These are phyloP conservation scores for Brevimyrus niger DNA, from an alignment of 2,113 vertebrate genomes.

Conservation along the genomic window DNA sequence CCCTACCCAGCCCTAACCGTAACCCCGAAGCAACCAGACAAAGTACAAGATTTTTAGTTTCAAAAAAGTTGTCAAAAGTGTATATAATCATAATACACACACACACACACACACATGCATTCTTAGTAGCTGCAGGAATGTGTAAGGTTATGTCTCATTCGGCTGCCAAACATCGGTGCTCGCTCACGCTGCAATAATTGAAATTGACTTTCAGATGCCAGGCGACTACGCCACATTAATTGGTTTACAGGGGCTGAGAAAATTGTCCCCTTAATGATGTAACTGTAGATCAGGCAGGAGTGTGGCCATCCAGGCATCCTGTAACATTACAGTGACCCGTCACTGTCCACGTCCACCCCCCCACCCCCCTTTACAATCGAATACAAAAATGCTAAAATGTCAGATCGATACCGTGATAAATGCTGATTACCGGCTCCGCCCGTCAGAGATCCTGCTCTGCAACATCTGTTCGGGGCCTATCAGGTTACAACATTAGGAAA, in stretches of 20 bases:
- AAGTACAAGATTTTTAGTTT: no score
- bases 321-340: neutral
- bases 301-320: neutral
- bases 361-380: neutral
- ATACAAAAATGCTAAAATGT: slow-evolving; percentile 1
- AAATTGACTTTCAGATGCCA: slow-evolving; percentile 6
- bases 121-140: neutral
- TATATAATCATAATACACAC: neutral
- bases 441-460: neutral
- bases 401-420: slow-evolving; percentile 24
- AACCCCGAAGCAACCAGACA: no score
- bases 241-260: slow-evolving; percentile 13
- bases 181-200: slow-evolving; percentile 8
- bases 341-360: neutral
- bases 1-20: no score
- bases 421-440: slow-evolving; percentile 8
- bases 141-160: neutral
- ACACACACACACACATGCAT: neutral
- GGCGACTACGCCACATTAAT: neutral
- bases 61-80: no score
- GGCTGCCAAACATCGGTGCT: neutral
- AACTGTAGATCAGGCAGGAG: slow-evolving; percentile 6
- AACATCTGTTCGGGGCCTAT: neutral
- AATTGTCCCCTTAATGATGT: slow-evolving; percentile 2
- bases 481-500: slow-evolving; percentile 11